phyloP scores from a whole-genome alignment of 2,888 invertebrate genomes.

The Rhogogaster chlorosoma region DNA sequence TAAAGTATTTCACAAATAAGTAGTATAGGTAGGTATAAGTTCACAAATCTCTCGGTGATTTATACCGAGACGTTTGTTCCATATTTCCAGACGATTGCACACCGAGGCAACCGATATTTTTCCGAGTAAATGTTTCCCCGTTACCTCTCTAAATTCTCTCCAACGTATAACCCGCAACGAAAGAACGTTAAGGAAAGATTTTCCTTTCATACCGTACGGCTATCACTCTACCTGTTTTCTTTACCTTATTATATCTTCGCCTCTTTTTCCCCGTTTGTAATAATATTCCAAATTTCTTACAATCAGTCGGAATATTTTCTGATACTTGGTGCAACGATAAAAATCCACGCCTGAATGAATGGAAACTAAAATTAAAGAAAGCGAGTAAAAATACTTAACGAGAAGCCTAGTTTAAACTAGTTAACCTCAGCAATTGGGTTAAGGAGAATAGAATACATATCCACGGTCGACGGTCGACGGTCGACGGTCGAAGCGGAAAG shows the following conservation, averaged over 20 bases:
- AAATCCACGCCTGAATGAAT: neutral
- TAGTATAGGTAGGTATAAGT: neutral
- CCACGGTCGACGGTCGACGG: constrained; percentile 11
- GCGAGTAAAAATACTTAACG: constrained; percentile 16
- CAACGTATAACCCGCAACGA: neutral
- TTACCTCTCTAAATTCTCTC: neutral
- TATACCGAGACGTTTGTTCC: constrained; percentile 36
- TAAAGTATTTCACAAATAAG: constrained; percentile 33
- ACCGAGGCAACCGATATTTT: constrained; percentile 20
- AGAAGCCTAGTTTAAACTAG: constrained; percentile 50
- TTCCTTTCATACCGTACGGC: too few relatives aligned
- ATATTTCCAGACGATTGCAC: constrained; percentile 43
- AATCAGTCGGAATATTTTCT: too few relatives aligned
- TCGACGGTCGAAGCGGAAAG: constrained; percentile 12
- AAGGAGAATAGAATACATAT: constrained; percentile 46
- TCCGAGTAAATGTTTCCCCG: neutral
- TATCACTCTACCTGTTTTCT: neutral
- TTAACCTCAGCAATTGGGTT: constrained; percentile 47
- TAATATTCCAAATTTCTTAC: too few relatives aligned
- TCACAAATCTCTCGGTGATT: constrained; percentile 42
- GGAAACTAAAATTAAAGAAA: constrained; percentile 13
- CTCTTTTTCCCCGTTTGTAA: too few relatives aligned
- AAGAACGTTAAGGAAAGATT: neutral
- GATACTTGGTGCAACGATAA: too few relatives aligned
- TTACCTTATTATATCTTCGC: neutral